Conservation (phyloP, 2,113 vertebrate genomes). For the Ptilonorhynchus violaceus region DNA sequence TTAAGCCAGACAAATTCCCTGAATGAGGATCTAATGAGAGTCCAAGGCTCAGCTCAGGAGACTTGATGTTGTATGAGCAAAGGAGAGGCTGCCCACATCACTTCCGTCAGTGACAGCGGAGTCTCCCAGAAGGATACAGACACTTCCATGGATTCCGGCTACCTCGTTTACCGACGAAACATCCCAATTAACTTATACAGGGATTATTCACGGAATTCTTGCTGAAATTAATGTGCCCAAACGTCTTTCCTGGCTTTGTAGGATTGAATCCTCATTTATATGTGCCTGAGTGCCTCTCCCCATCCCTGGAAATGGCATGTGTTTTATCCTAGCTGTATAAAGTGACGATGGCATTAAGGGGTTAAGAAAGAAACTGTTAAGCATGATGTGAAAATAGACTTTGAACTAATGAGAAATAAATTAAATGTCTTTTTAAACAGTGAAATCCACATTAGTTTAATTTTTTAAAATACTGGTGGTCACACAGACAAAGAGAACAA, state of each 20-base stretch:
- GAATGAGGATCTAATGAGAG: background rate
- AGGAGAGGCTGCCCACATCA: background rate
- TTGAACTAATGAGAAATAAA: background rate
- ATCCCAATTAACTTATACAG: background rate
- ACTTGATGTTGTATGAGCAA: background rate
- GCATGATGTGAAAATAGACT: background rate
- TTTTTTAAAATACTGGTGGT: background rate
- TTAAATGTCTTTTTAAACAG: background rate
- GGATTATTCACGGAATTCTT: background rate
- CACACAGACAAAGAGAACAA: slow-evolving; percentile 29
- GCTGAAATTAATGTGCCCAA: background rate
- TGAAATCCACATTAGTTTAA: background rate
- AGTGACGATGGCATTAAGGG: accelerated
- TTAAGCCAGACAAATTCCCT: background rate
- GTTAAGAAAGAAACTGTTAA: background rate
- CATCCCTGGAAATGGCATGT: background rate
- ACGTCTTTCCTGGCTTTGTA: background rate
- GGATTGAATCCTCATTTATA: background rate
- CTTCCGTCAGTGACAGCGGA: background rate
- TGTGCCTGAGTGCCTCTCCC: background rate
- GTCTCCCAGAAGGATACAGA: background rate
- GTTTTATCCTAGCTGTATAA: background rate
- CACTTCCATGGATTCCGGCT: background rate
- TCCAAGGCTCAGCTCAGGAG: background rate
- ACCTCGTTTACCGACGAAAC: background rate